Conservation (phyloP, 2,113 vertebrate genomes). For the Plectropomus leopardus region DNA sequence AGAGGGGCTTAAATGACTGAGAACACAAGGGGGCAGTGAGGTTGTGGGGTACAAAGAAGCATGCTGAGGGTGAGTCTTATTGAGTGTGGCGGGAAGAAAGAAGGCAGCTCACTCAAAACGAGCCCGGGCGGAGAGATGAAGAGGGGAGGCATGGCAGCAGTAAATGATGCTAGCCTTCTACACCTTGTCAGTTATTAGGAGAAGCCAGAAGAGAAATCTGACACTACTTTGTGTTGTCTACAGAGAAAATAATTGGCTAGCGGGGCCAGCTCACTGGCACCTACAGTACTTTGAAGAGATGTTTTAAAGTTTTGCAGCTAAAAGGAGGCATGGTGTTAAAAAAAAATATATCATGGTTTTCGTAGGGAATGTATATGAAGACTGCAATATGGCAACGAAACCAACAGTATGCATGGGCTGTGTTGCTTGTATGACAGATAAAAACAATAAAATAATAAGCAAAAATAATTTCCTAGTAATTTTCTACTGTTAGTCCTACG, state of each 20-base stretch:
- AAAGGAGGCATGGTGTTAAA: slow-evolving; percentile 23
- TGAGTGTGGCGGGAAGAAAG: slow-evolving; percentile 63
- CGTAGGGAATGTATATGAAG: neutral
- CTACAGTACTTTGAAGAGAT: slow-evolving; percentile 59
- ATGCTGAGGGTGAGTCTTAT: slow-evolving; percentile 43
- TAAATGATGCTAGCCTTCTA: slow-evolving; percentile 80
- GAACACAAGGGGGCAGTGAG: slow-evolving; percentile 64
- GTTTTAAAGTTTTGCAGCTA: slow-evolving; percentile 63
- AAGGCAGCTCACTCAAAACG: slow-evolving; percentile 67
- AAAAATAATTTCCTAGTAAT: neutral
- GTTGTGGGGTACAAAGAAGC: slow-evolving; percentile 38
- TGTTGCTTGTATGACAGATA: slow-evolving; percentile 13
- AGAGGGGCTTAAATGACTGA: slow-evolving; percentile 49
- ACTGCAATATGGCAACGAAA: neutral
- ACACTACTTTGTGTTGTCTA: slow-evolving; percentile 79
- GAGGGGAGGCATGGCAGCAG: slow-evolving; percentile 73
- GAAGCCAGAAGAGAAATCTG: slow-evolving; percentile 79
- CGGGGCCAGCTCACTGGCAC: slow-evolving; percentile 58
- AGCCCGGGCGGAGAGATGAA: slow-evolving; percentile 66
- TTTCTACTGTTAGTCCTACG: no score
- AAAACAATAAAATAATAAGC: neutral
- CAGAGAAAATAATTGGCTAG: slow-evolving; percentile 79
- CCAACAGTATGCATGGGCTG: no score
- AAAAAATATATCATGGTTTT: neutral
- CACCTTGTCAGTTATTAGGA: slow-evolving; percentile 84